A percentile compares a stretch with the other conserved stretches of the same genome.
These are phyloP conservation scores for Hestina assimilis DNA, from an alignment of 1,140 invertebrate genomes.

Conservation along the genomic window DNA sequence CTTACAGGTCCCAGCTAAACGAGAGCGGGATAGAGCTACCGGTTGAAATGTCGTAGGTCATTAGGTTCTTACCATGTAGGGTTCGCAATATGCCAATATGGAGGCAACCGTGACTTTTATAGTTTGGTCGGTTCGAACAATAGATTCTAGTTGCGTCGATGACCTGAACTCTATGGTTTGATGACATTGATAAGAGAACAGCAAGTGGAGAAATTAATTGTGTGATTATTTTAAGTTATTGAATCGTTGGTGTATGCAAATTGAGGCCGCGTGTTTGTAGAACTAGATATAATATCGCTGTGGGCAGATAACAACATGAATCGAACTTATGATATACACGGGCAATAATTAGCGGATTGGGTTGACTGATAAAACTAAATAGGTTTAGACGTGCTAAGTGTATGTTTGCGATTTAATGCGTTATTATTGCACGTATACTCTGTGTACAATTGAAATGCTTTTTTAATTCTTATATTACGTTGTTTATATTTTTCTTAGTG, in stretches of 20 bases:
- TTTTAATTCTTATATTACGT: too few species aligned
- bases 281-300: background rate
- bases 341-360: slow-evolving; percentile 3
- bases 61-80: slow-evolving; percentile 71
- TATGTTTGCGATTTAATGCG: background rate
- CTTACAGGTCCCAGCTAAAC: slow-evolving; percentile 8
- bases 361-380: slow-evolving; percentile 4
- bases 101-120: slow-evolving; percentile 66
- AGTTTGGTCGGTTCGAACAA: slow-evolving; percentile 57
- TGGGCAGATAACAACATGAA: slow-evolving; percentile 1
- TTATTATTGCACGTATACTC: background rate
- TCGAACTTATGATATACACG: background rate
- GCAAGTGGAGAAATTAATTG: slow-evolving; percentile 59
- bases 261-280: background rate
- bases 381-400: background rate
- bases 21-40: slow-evolving; percentile 46
- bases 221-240: slow-evolving; percentile 45
- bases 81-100: slow-evolving; percentile 75
- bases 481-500: too few species aligned
- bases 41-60: slow-evolving; percentile 76
- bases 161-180: slow-evolving; percentile 44
- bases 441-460: background rate
- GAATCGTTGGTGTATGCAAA: slow-evolving; percentile 37
- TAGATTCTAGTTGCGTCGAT: slow-evolving; percentile 65
- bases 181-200: slow-evolving; percentile 59